Percentiles rank a stretch among this genome's conserved stretches.
These are phyloP conservation scores for Ornithoptera priamus DNA, from an alignment of 2,888 invertebrate species.

Conservation along the genomic window DNA sequence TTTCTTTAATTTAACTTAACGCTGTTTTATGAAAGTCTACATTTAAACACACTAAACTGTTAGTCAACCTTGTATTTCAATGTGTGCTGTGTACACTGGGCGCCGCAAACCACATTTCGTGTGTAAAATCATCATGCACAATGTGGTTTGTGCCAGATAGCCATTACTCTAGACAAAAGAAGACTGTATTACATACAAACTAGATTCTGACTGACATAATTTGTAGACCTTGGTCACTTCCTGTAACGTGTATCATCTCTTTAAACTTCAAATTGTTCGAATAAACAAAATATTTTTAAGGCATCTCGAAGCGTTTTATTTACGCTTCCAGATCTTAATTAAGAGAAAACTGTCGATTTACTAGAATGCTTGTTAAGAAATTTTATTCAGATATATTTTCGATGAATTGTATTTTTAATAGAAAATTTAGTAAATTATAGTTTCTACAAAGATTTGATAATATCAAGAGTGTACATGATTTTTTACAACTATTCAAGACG, in stretches of 20 bases:
- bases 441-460: no score
- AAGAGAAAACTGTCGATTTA: not conserved
- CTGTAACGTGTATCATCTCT: not conserved
- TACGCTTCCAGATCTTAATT: no score
- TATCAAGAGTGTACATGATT: no score
- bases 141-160: slow-evolving; percentile 14
- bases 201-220: slow-evolving; percentile 3
- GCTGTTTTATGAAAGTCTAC: not conserved
- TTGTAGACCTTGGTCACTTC: not conserved
- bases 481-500: not conserved
- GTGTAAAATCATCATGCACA: not conserved
- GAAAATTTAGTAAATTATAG: no score
- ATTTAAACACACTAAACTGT: not conserved
- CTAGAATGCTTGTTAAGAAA: not conserved
- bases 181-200: slow-evolving; percentile 10
- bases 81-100: not conserved
- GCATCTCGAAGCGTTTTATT: not conserved
- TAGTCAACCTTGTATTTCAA: no score
- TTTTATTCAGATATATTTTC: not conserved
- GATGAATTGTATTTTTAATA: not conserved
- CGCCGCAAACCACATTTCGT: not conserved
- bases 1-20: no score
- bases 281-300: not conserved
- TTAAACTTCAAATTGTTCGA: not conserved
- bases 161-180: slow-evolving; percentile 14